Percentiles rank a stretch among this genome's conserved stretches.
Conservation (phyloP, 2,797 vertebrate genomes). For the Hoplostethus atlanticus region DNA sequence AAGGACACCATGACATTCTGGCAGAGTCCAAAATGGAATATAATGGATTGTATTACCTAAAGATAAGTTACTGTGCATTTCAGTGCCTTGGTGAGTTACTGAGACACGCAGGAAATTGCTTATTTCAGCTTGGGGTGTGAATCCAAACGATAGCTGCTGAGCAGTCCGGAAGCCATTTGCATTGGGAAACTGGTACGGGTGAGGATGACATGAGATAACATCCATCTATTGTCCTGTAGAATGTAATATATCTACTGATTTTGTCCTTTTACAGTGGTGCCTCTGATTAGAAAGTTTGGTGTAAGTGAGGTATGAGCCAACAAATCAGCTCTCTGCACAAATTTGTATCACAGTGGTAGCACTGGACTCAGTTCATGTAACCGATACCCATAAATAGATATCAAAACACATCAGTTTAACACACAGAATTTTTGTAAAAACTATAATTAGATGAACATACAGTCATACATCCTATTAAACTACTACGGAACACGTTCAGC, state of each 20-base stretch:
- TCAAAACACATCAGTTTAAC: slow-evolving; percentile 30
- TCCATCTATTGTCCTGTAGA: slow-evolving; percentile 57
- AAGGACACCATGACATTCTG: slow-evolving; percentile 4
- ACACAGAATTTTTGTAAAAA: slow-evolving; percentile 23
- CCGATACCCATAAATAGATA: slow-evolving; percentile 23
- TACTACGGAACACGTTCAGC: slow-evolving; percentile 9
- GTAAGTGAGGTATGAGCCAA: slow-evolving; percentile 44
- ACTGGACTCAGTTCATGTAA: slow-evolving; percentile 40
- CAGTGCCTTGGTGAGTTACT: slow-evolving; percentile 8
- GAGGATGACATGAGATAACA: slow-evolving; percentile 47
- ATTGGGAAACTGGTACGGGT: slow-evolving; percentile 46
- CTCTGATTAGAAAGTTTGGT: neutral
- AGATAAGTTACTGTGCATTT: slow-evolving; percentile 14
- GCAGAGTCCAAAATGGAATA: slow-evolving; percentile 9
- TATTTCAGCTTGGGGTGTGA: slow-evolving; percentile 6
- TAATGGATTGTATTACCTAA: slow-evolving; percentile 5
- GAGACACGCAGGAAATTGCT: slow-evolving; percentile 4
- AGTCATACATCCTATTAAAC: slow-evolving; percentile 11
- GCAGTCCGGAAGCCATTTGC: slow-evolving; percentile 38
- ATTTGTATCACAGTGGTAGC: slow-evolving; percentile 10
- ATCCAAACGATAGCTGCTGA: slow-evolving; percentile 30
- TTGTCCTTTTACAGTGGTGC: neutral
- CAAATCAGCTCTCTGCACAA: slow-evolving; percentile 29
- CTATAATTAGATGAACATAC: slow-evolving; percentile 26
- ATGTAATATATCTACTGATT: slow-evolving; percentile 64